These are phyloP conservation scores for Sycobia sp. DNA, from an alignment of 1,140 invertebrate species.

Conservation along the genomic window DNA sequence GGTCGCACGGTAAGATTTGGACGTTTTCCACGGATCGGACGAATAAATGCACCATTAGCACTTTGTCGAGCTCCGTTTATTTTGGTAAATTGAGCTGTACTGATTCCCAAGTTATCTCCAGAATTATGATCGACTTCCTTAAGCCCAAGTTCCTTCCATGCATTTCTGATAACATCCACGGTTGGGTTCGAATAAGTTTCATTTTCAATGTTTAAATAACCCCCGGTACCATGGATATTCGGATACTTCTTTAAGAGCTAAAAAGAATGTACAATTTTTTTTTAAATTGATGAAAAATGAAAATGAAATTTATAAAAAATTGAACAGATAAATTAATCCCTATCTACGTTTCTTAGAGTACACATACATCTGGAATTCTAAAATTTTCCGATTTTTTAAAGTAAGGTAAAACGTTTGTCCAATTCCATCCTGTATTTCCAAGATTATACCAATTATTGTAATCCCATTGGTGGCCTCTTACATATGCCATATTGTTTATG, in stretches of 20 bases:
- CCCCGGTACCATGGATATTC: neutral
- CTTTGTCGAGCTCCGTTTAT: constrained; percentile 11
- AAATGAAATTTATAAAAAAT: neutral
- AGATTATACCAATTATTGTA: constrained; percentile 37
- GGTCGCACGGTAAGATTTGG: constrained; percentile 6
- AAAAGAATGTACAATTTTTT: constrained; percentile 9
- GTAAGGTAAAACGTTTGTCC: constrained; percentile 62
- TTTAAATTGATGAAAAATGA: neutral
- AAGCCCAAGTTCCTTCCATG: constrained; percentile 21
- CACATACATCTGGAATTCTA: constrained; percentile 21
- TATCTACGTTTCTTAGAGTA: too few species aligned
- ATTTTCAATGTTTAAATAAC: constrained; percentile 9
- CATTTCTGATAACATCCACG: constrained; percentile 25
- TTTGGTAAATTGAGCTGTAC: neutral
- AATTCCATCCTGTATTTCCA: constrained; percentile 69
- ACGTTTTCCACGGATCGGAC: constrained; percentile 18
- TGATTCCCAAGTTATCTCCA: constrained; percentile 4
- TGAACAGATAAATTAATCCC: too few species aligned
- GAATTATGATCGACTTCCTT: constrained; percentile 15
- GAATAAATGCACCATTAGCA: constrained; percentile 21
- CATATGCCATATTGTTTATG: constrained; percentile 11
- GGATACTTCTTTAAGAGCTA: constrained; percentile 27
- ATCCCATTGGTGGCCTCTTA: constrained; percentile 13
- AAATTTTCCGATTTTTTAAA: constrained; percentile 60
- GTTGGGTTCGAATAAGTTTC: constrained; percentile 21